Evolutionary conservation across 2,888 invertebrate genomes (phyloP).

Genomic region (Bellardia bayeri): DNA sequence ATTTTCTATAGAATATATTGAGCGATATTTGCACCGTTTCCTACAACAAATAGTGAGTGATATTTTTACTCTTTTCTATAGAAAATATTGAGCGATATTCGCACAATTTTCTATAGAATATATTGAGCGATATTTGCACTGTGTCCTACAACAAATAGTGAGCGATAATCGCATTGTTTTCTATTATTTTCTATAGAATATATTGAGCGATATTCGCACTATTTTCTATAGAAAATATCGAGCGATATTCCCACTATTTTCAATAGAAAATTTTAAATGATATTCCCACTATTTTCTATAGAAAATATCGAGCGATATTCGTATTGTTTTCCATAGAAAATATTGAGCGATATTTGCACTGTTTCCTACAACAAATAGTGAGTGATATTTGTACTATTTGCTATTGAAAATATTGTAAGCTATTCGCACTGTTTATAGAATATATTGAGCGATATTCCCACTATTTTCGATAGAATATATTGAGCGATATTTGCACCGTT

Average conservation of each 20-base stretch:
- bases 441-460: background rate
- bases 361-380: too few species aligned
- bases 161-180: background rate
- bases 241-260: too few species aligned
- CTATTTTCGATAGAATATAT: too few species aligned
- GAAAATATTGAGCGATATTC: background rate
- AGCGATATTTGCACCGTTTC: background rate
- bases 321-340: background rate
- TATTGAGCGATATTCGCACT: background rate
- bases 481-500: background rate
- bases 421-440: too few species aligned
- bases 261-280: too few species aligned
- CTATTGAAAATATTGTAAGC: background rate
- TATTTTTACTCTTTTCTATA: background rate
- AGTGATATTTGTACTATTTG: background rate
- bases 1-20: background rate
- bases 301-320: too few species aligned
- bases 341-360: background rate
- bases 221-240: too few species aligned
- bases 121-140: background rate
- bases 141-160: background rate
- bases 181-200: slow-evolving; percentile 2
- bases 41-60: background rate
- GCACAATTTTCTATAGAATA: background rate
- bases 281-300: background rate